Evolutionary conservation across 2,888 invertebrate species (phyloP).

Genomic region (Philhelius pedissequus): DNA sequence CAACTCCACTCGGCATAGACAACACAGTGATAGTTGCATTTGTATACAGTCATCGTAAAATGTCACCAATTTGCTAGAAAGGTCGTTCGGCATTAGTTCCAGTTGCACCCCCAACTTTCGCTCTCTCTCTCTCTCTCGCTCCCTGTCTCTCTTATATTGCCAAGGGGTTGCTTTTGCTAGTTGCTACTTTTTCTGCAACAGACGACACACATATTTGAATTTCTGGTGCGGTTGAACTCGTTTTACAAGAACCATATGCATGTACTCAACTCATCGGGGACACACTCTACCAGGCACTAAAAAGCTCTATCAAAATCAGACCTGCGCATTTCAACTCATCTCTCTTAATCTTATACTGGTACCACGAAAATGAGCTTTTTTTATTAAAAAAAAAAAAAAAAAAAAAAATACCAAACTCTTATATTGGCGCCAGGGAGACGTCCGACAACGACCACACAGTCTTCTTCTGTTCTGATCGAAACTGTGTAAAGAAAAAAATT

Average conservation of each 20-base stretch:
- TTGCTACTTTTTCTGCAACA: conserved; percentile 9
- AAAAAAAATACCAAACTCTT: conserved; percentile 40
- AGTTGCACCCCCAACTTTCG: conserved; percentile 37
- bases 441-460: not conserved
- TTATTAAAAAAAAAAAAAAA: not conserved
- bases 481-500: not conserved
- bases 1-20: conserved; percentile 38
- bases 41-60: conserved; percentile 46
- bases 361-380: conserved; percentile 28
- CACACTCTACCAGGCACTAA: conserved; percentile 64
- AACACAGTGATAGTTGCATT: conserved; percentile 26
- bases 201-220: conserved; percentile 58
- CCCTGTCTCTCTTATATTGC: not conserved
- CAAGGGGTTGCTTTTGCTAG: conserved; percentile 26
- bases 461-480: not conserved
- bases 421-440: conserved; percentile 57
- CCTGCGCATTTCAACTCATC: conserved; percentile 10
- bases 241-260: conserved; percentile 61
- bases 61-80: conserved; percentile 67
- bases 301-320: conserved; percentile 29
- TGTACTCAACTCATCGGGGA: conserved; percentile 57
- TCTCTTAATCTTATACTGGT: too few species aligned
- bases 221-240: conserved; percentile 58
- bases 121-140: not conserved
- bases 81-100: conserved; percentile 46